A percentile compares a stretch with the other conserved stretches of the same genome.
Conservation (phyloP, 2,113 vertebrate species). For the Climacteris rufus region DNA sequence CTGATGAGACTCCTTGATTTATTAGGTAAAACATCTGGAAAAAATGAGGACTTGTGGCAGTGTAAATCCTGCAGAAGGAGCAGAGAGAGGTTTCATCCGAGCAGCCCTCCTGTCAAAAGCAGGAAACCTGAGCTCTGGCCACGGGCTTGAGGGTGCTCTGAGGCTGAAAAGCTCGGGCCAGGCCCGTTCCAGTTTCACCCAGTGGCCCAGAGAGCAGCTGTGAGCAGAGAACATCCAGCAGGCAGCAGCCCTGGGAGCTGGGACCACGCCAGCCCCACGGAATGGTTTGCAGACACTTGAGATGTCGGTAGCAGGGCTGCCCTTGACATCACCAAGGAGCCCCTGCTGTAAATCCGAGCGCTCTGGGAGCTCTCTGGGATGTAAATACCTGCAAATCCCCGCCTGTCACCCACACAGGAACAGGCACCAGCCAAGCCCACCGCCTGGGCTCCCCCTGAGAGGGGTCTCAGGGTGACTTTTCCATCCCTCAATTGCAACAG, state of each 20-base stretch:
- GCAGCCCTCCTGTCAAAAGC: slow-evolving; percentile 13
- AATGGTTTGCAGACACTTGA: neutral
- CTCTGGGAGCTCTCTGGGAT: neutral
- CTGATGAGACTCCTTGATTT: slow-evolving; percentile 62
- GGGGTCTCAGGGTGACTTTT: neutral
- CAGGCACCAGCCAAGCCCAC: neutral
- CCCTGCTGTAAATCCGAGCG: neutral
- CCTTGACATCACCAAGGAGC: slow-evolving; percentile 15
- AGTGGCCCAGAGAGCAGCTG: neutral
- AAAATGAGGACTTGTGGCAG: slow-evolving; percentile 58
- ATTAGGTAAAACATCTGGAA: slow-evolving; percentile 71
- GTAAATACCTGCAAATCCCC: neutral
- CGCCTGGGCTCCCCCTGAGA: neutral
- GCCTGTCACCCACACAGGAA: neutral
- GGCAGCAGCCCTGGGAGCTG: neutral
- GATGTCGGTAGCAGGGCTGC: neutral
- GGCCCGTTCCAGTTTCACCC: neutral
- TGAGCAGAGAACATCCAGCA: neutral
- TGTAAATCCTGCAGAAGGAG: slow-evolving; percentile 48
- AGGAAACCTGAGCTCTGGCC: slow-evolving; percentile 7
- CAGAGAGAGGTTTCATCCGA: neutral
- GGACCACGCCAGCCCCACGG: neutral
- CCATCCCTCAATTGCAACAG: neutral
- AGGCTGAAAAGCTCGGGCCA: neutral
- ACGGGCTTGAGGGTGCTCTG: neutral